Evolutionary conservation across 2,888 invertebrate species (phyloP).

Genomic region (Elegia similella): DNA sequence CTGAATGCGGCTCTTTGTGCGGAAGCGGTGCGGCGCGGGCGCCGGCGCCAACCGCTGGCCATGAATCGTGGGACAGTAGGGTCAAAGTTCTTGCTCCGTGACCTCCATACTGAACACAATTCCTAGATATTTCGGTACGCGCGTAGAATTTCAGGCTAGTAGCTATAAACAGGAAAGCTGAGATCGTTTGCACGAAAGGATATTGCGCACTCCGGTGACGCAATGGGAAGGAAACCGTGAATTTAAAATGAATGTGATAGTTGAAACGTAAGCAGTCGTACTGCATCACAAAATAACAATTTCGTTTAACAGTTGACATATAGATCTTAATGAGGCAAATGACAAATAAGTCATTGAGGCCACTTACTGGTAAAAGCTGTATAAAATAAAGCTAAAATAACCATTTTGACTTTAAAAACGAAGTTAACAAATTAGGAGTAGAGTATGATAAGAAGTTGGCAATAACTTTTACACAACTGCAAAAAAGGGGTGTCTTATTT

Average conservation of each 20-base stretch:
- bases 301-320: too few relatives aligned
- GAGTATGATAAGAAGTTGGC: too few relatives aligned
- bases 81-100: slow-evolving; percentile 63
- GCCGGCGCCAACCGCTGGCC: slow-evolving; percentile 58
- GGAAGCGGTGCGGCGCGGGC: slow-evolving; percentile 50
- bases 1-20: slow-evolving; percentile 58
- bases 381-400: too few relatives aligned
- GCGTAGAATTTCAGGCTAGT: slow-evolving; percentile 3
- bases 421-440: too few relatives aligned
- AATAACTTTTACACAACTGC: too few relatives aligned
- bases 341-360: too few relatives aligned
- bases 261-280: neutral
- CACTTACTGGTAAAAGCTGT: too few relatives aligned
- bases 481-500: too few relatives aligned
- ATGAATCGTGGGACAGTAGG: slow-evolving; percentile 60
- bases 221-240: neutral
- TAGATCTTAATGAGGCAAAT: too few relatives aligned
- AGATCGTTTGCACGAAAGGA: slow-evolving; percentile 11
- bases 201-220: slow-evolving; percentile 16
- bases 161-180: slow-evolving; percentile 11
- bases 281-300: neutral
- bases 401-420: too few relatives aligned
- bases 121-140: slow-evolving; percentile 31
- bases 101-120: slow-evolving; percentile 54
- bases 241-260: neutral